phyloP scores from a whole-genome alignment of 2,797 vertebrate genomes.

The Aulostomus chinensis region DNA sequence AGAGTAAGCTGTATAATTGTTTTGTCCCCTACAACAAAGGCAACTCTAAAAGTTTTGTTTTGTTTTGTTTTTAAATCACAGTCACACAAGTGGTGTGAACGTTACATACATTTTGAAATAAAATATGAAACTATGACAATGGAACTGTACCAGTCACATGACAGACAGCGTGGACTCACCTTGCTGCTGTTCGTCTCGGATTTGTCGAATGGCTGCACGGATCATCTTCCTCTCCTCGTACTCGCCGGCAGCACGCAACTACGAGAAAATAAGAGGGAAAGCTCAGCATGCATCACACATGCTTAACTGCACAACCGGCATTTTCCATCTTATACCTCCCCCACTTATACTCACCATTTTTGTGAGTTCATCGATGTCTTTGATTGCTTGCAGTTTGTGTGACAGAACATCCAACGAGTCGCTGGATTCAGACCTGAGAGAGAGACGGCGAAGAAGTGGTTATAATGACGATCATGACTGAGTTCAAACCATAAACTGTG shows the following conservation, averaged over 20 bases:
- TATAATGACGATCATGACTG: neutral
- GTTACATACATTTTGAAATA: too few species aligned
- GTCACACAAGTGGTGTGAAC: too few species aligned
- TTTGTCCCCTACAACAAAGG: too few species aligned
- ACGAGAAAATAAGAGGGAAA: constrained; percentile 16
- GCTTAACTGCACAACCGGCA: too few species aligned
- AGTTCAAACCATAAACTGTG: constrained; percentile 4
- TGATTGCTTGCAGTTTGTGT: constrained; percentile 83
- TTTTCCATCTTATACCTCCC: too few species aligned
- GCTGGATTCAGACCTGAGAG: constrained; percentile 80
- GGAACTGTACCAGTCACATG: neutral
- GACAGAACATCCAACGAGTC: constrained; percentile 83
- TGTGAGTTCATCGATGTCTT: constrained; percentile 89
- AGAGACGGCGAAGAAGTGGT: neutral
- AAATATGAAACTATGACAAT: too few species aligned
- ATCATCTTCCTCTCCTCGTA: constrained; percentile 96
- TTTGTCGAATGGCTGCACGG: constrained; percentile 88
- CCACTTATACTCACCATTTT: constrained; percentile 80
- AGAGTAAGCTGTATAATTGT: too few species aligned
- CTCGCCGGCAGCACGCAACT: constrained; percentile 87
- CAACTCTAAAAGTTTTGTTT: too few species aligned
- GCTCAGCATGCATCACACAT: constrained; percentile 6
- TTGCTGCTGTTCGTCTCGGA: constrained; percentile 89
- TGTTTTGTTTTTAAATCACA: too few species aligned
- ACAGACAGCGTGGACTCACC: constrained; percentile 69